Evolutionary conservation across 2,888 invertebrate species (phyloP).

Genomic region (Parelbella ahira): DNA sequence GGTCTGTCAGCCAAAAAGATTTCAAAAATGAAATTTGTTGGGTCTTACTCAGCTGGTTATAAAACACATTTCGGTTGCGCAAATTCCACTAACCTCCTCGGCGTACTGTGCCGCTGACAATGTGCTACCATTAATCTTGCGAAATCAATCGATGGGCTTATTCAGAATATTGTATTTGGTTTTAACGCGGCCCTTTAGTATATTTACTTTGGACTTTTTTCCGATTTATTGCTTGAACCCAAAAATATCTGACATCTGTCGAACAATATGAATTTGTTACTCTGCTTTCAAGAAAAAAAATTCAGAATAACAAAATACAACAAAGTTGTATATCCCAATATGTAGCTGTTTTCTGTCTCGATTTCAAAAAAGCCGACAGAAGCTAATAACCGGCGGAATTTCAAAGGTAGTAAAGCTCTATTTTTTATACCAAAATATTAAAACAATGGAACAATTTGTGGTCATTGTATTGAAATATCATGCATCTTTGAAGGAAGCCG

Average conservation of each 20-base stretch:
- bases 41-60: conserved; percentile 50
- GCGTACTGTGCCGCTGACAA: conserved; percentile 77
- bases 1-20: conserved; percentile 55
- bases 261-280: conserved; percentile 27
- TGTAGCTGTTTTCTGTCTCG: conserved; percentile 20
- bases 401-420: conserved; percentile 49
- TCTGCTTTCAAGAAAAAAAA: background rate
- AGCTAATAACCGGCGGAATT: conserved; percentile 51
- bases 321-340: background rate
- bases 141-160: conserved; percentile 81
- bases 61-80: conserved; percentile 63
- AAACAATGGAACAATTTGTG: conserved; percentile 64
- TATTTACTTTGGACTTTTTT: conserved; percentile 78
- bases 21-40: conserved; percentile 55
- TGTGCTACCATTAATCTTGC: conserved; percentile 79
- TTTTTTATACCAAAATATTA: conserved; percentile 49
- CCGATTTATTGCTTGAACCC: conserved; percentile 62
- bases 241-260: conserved; percentile 70
- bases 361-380: conserved; percentile 24
- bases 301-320: background rate
- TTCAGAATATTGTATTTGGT: conserved; percentile 79
- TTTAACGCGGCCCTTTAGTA: conserved; percentile 70
- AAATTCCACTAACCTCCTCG: conserved; percentile 54
- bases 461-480: conserved; percentile 33
- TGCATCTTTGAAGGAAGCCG: conserved; percentile 32